Conservation (phyloP, 1,140 invertebrate genomes). For the Calosoma granatense region DNA sequence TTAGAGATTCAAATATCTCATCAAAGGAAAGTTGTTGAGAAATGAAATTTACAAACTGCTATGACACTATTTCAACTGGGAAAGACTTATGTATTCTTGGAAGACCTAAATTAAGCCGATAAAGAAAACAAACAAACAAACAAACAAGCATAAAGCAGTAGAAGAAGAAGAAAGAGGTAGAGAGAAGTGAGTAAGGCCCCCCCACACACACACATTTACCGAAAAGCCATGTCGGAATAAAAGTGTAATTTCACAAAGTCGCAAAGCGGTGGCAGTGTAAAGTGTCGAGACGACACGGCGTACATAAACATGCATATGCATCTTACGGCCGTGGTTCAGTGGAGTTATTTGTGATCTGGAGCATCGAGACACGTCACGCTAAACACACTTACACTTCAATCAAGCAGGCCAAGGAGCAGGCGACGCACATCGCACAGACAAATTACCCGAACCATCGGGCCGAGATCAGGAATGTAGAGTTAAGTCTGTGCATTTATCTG, state of each 20-base stretch:
- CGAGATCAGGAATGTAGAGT: slow-evolving; percentile 15
- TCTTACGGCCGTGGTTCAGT: background rate
- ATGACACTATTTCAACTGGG: background rate
- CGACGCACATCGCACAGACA: slow-evolving; percentile 20
- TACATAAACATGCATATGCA: background rate
- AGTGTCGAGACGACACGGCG: background rate
- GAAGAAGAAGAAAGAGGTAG: too few species aligned
- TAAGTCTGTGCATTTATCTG: slow-evolving; percentile 19
- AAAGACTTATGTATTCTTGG: background rate
- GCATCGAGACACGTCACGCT: slow-evolving; percentile 18
- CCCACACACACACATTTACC: too few species aligned
- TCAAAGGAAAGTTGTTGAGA: too few species aligned
- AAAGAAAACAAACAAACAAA: too few species aligned
- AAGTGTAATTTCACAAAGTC: background rate
- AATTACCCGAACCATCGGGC: slow-evolving; percentile 19
- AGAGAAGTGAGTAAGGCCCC: background rate
- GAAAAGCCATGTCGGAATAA: background rate
- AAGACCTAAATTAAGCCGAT: background rate
- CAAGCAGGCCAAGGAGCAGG: slow-evolving; percentile 22
- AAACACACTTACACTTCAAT: slow-evolving; percentile 27
- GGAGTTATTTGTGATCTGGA: slow-evolving; percentile 25
- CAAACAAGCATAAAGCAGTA: background rate
- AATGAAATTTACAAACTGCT: background rate
- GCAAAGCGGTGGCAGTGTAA: background rate
- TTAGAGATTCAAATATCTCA: too few species aligned